Conservation (phyloP, 2,113 vertebrate genomes). For the Semnornis frantzii region DNA sequence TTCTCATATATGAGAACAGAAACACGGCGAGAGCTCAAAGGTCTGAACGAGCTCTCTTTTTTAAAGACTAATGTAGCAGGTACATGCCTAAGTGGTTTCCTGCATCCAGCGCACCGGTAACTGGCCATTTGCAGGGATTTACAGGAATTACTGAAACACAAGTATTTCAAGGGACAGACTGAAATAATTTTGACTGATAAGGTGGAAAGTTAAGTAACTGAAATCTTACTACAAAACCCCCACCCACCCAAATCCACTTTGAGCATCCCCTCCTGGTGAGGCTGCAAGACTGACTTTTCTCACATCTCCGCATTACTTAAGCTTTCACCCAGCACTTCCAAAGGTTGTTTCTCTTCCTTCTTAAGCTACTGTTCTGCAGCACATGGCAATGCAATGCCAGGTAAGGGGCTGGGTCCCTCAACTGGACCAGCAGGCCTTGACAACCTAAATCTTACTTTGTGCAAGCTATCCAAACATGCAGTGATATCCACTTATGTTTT, state of each 20-base stretch:
- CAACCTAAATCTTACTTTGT: not conserved
- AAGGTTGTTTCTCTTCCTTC: not conserved
- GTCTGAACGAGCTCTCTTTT: fast-evolving
- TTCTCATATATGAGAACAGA: fast-evolving
- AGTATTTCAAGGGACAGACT: fast-evolving
- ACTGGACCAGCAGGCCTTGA: not conserved
- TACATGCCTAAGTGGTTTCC: fast-evolving
- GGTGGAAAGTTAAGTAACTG: not conserved
- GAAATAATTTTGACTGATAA: not conserved
- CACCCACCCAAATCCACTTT: fast-evolving
- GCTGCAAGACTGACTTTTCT: not conserved
- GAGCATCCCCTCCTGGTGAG: not conserved
- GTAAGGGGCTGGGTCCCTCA: not conserved
- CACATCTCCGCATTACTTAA: not conserved
- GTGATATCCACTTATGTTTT: fast-evolving
- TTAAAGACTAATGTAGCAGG: not conserved
- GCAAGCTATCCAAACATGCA: not conserved
- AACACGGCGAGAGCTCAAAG: fast-evolving
- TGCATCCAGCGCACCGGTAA: not conserved
- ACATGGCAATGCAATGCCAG: not conserved
- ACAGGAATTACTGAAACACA: not conserved
- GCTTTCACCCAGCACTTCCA: not conserved
- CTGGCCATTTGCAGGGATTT: not conserved
- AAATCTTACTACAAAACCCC: not conserved
- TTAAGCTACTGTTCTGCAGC: too few species aligned